These are phyloP conservation scores for Tethea ocularis DNA, from an alignment of 2,888 invertebrate genomes.

Conservation along the genomic window DNA sequence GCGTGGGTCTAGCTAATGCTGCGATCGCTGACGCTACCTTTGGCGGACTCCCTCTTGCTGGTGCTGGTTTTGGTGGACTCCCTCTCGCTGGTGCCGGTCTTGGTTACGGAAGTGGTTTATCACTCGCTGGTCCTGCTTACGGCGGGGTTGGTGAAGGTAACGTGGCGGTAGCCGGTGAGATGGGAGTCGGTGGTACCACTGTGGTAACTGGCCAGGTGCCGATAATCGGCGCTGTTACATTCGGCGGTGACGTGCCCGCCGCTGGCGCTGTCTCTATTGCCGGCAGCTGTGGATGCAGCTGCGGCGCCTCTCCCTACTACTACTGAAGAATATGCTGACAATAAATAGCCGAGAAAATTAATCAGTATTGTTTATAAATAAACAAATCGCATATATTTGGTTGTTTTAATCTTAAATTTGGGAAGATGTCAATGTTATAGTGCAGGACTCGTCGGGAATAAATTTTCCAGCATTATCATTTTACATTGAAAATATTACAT, in stretches of 20 bases:
- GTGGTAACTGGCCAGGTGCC: conserved; percentile 36
- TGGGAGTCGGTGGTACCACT: conserved; percentile 34
- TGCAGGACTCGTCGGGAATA: too few relatives aligned
- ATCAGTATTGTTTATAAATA: too few relatives aligned
- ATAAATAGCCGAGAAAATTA: too few relatives aligned
- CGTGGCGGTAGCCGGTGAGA: conserved; percentile 36
- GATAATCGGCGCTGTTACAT: conserved; percentile 36
- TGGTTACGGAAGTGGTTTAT: conserved; percentile 7
- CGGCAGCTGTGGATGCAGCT: conserved; percentile 41
- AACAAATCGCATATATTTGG: too few relatives aligned
- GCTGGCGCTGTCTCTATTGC: conserved; percentile 40
- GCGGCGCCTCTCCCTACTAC: conserved; percentile 15
- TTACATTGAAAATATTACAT: too few relatives aligned
- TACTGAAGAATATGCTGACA: not conserved
- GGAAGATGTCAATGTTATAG: too few relatives aligned
- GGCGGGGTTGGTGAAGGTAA: conserved; percentile 40
- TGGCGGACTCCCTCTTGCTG: too few relatives aligned
- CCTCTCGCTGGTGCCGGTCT: conserved; percentile 9
- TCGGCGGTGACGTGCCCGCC: conserved; percentile 42
- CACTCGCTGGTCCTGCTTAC: conserved; percentile 21
- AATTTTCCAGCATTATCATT: too few relatives aligned
- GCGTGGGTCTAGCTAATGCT: conserved; percentile 14
- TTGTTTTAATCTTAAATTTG: too few relatives aligned
- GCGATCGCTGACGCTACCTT: conserved; percentile 1
- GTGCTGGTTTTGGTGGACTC: not conserved